Conservation (phyloP, 2,113 vertebrate species). For the Ginglymostoma cirratum region DNA sequence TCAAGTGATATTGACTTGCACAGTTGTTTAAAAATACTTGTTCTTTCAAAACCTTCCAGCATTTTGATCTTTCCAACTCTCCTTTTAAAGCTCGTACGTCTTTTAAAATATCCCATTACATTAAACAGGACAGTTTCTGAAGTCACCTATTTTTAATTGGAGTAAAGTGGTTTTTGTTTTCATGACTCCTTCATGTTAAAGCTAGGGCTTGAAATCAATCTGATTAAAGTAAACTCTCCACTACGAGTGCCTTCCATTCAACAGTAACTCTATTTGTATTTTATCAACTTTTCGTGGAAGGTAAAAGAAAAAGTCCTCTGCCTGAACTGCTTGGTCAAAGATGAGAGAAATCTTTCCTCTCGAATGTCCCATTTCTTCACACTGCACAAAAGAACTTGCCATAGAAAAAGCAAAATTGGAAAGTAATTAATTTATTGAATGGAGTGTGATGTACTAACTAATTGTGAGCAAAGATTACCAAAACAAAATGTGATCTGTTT, state of each 20-base stretch:
- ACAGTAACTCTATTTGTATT: not conserved
- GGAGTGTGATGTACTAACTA: not conserved
- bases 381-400: not conserved
- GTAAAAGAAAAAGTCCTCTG: not conserved
- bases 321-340: not conserved
- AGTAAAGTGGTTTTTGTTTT: not conserved
- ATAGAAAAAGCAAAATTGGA: not conserved
- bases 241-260: constrained; percentile 6
- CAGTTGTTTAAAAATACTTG: not conserved
- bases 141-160: not conserved
- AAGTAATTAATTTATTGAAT: not conserved
- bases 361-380: not conserved
- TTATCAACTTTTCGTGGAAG: not conserved
- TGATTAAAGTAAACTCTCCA: not conserved
- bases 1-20: not conserved
- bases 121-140: not conserved
- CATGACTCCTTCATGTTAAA: too few relatives aligned
- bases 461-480: not conserved
- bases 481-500: not conserved
- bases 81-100: not conserved
- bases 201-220: not conserved
- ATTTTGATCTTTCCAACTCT: not conserved
- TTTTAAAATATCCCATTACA: not conserved
- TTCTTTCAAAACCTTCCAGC: not conserved
- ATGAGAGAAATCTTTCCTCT: not conserved